Base-by-base conservation (phyloP, 2,888 invertebrate species). In the Nebria salina region DNA sequence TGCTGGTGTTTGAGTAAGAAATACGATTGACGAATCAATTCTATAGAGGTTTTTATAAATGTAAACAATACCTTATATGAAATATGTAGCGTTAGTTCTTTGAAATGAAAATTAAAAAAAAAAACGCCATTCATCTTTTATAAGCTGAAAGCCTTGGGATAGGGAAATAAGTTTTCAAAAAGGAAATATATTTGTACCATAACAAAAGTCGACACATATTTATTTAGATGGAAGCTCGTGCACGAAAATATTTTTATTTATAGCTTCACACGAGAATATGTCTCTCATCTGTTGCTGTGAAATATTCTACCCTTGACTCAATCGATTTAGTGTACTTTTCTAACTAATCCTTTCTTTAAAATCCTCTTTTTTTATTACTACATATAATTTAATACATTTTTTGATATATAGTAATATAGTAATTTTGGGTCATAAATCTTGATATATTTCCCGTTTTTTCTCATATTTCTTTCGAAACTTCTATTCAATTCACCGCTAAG, bases 241-340 rank as follows among this genome's bases (percentile, higher is more conserved):
- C 72, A 77, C 65, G 34, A 77, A 77, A 77, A 72, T 64, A 72
- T 9, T 72, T 70, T 64, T 77, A 77, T 77, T 77, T 70, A 43
- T 77, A 77, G 77, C n/a, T 43, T 6, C 25, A 66, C 34, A 26
- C n/a, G 41, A 76, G 75, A 77, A 34, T 54, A 54, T 77, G 65
- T 64, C 72, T 77, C 64, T 72, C 77, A 77, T 25, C 77, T 77
- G 77, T 77, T 77, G 77, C 77, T 77, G 72, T n/a, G 64, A 9
- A n/a, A 25, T 34, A 26, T 72, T 72, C 64, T 77, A 64, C 7
- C 11, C 25, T 34, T 15, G 72, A 11, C 20, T 34, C 26, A 72
- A 77, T 77, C 77, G 77, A 77, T 77, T 72, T 25, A 34, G 9
- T 25, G 25, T 34, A 34, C 4, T 34, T 5, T 34, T 34, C 5